Conservation (phyloP, 2,888 invertebrate species). For the Drosophila longiperda region DNA sequence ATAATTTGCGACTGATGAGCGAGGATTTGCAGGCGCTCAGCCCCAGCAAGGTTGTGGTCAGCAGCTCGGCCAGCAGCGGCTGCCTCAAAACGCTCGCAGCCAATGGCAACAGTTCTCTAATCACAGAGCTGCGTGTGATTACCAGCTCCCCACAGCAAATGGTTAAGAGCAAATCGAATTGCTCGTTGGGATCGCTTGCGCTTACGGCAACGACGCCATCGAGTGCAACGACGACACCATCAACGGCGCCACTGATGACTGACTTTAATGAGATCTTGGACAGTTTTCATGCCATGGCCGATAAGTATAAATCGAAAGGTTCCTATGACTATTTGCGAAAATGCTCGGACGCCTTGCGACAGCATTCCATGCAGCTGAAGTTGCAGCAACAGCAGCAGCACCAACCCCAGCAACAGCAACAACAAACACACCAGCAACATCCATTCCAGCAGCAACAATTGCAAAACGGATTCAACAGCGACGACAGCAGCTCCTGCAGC, state of each 20-base stretch:
- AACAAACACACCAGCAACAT: constrained; percentile 76
- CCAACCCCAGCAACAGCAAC: constrained; percentile 76
- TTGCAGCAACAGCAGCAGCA: constrained; percentile 79
- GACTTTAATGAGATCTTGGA: constrained; percentile 85
- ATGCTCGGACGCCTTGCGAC: constrained; percentile 84
- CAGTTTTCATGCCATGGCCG: constrained; percentile 85
- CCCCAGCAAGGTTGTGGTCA: constrained; percentile 77
- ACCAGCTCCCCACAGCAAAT: constrained; percentile 75
- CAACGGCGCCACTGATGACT: constrained; percentile 78
- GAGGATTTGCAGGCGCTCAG: constrained; percentile 84
- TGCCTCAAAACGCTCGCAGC: constrained; percentile 68
- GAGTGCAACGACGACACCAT: constrained; percentile 79
- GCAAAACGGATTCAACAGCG: constrained; percentile 74
- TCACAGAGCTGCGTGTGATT: constrained; percentile 71
- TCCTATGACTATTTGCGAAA: constrained; percentile 85
- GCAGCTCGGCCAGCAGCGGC: constrained; percentile 71
- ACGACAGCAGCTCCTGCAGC: constrained; percentile 83
- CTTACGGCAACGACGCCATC: constrained; percentile 65
- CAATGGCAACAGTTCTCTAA: constrained; percentile 51
- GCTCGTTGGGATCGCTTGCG: constrained; percentile 62
- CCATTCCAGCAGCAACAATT: constrained; percentile 64
- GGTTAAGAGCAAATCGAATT: constrained; percentile 69
- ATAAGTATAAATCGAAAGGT: constrained; percentile 84
- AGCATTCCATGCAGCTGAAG: constrained; percentile 83
- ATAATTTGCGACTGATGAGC: constrained; percentile 84